These are phyloP conservation scores for Furcifer pardalis DNA, from an alignment of 2,797 vertebrate genomes.

Conservation along the genomic window DNA sequence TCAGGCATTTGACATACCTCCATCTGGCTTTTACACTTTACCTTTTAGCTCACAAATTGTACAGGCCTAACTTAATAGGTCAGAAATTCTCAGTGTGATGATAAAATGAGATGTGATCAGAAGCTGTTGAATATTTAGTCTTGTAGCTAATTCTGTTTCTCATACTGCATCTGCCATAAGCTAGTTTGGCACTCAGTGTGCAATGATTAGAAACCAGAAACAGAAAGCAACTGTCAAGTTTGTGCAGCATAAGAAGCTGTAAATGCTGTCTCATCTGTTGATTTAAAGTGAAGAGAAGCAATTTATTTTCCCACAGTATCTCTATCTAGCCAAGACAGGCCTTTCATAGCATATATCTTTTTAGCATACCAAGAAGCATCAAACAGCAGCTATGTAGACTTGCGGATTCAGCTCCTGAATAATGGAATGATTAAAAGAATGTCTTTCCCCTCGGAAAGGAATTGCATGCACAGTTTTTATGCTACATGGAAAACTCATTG, in stretches of 20 bases:
- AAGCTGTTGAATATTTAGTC: no score
- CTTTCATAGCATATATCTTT: no score
- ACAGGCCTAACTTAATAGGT: no score
- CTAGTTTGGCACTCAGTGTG: background rate
- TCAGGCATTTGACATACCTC: background rate
- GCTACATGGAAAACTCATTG: no score
- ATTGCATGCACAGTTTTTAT: no score
- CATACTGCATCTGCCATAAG: background rate
- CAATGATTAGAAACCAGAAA: background rate
- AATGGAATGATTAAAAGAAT: no score
- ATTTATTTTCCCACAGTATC: background rate
- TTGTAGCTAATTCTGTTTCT: background rate
- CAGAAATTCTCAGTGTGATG: no score
- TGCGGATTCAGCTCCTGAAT: no score
- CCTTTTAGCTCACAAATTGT: background rate
- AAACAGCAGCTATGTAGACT: no score
- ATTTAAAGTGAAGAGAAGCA: background rate
- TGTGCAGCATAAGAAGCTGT: background rate
- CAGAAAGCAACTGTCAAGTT: background rate
- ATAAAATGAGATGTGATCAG: no score
- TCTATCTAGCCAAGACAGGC: background rate
- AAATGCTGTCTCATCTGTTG: background rate
- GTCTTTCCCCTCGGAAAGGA: no score
- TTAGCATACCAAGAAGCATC: no score
- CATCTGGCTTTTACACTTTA: background rate